Percentiles rank a stretch among this genome's conserved stretches.
Conservation (phyloP, 2,888 invertebrate genomes). For the Micoletzkya japonica region DNA sequence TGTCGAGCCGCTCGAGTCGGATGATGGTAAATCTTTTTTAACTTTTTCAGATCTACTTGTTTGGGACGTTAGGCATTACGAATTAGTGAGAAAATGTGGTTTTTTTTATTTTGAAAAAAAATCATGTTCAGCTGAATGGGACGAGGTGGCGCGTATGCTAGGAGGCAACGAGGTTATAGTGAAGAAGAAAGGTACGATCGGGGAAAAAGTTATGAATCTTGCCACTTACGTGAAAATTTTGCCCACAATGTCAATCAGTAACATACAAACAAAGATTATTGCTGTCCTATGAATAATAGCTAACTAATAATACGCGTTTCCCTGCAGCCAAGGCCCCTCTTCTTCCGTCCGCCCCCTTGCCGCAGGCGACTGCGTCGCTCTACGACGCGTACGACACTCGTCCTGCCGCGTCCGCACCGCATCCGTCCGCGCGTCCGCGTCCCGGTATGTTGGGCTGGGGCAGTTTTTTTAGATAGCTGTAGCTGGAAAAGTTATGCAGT, state of each 20-base stretch:
- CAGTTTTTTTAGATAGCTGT: no score
- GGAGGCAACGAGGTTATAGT: constrained; percentile 12
- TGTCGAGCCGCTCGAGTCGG: constrained; percentile 21
- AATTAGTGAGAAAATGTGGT: no score
- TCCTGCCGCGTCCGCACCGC: background rate
- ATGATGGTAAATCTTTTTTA: constrained; percentile 25
- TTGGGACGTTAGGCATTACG: no score
- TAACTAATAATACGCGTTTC: no score
- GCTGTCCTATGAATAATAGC: background rate
- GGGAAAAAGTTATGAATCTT: background rate
- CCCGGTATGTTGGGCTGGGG: no score
- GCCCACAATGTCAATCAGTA: no score
- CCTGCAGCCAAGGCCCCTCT: constrained; percentile 21
- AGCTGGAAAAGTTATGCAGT: no score
- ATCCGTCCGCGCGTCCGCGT: background rate
- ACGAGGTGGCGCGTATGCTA: constrained; percentile 14
- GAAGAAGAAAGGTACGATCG: constrained; percentile 17
- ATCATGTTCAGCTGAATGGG: constrained; percentile 19
- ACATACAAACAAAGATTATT: background rate
- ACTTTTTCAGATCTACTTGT: no score
- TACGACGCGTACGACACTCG: background rate
- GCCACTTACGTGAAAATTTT: no score
- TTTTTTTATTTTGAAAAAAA: no score
- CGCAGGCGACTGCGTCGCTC: background rate
- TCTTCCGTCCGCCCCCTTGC: background rate